Conservation (phyloP, 1,140 invertebrate genomes). For the Ceratoteleas bidentatus region DNA sequence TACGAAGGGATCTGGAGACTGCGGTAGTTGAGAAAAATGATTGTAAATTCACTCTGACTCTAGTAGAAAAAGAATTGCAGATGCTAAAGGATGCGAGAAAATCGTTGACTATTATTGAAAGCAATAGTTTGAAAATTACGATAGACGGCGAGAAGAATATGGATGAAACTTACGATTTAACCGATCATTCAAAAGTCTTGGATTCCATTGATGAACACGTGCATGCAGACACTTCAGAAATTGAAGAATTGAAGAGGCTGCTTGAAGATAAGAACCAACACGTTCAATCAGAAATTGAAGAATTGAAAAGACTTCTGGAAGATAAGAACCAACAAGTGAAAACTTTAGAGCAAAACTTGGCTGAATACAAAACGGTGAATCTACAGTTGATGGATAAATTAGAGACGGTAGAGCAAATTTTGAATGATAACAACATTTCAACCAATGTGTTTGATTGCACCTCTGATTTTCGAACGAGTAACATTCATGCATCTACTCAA, state of each 20-base stretch:
- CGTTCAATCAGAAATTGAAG: slow-evolving; percentile 1
- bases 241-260: slow-evolving; percentile 25
- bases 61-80: slow-evolving; percentile 50
- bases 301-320: slow-evolving; percentile 22
- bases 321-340: slow-evolving; percentile 33
- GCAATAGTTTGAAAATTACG: neutral
- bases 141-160: neutral
- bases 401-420: slow-evolving; percentile 26
- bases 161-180: neutral
- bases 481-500: neutral
- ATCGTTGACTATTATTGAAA: slow-evolving; percentile 17
- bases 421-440: slow-evolving; percentile 21
- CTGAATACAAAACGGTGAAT: slow-evolving; percentile 20
- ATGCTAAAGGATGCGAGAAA: slow-evolving; percentile 35
- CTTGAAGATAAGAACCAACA: slow-evolving; percentile 30
- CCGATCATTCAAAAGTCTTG: neutral
- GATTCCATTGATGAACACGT: neutral
- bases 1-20: slow-evolving; percentile 59
- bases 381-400: slow-evolving; percentile 23
- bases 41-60: slow-evolving; percentile 54
- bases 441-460: neutral
- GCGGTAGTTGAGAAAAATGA: slow-evolving; percentile 66
- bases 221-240: too few species aligned
- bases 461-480: neutral
- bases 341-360: slow-evolving; percentile 11